Evolutionary conservation across 2,797 vertebrate genomes (phyloP).

Genomic region (Pygocentrus nattereri): DNA sequence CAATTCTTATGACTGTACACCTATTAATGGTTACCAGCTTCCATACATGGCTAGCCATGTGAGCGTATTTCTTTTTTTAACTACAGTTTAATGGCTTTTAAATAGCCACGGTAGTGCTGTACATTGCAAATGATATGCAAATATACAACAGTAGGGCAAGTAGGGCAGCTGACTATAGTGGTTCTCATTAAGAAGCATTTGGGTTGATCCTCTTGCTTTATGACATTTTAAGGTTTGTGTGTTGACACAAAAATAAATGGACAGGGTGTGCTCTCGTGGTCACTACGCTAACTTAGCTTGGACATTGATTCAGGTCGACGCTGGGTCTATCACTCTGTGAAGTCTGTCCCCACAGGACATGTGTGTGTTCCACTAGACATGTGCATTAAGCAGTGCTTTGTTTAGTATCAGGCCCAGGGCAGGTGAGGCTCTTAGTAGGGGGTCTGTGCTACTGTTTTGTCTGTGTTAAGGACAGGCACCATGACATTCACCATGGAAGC

Average conservation of each 20-base stretch:
- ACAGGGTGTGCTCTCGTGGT: neutral
- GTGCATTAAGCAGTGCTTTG: conserved; percentile 9
- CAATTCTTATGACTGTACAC: too few relatives aligned
- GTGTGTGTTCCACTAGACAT: neutral
- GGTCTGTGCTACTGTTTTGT: conserved; percentile 5
- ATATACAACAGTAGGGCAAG: neutral
- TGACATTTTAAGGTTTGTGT: conserved; percentile 12
- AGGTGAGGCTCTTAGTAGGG: conserved; percentile 1
- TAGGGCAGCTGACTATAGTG: neutral
- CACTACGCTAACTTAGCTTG: conserved; percentile 11
- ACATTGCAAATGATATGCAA: too few relatives aligned
- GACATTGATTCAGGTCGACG: conserved; percentile 24
- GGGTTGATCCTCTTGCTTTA: neutral
- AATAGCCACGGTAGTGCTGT: too few relatives aligned
- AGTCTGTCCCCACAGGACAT: conserved; percentile 7
- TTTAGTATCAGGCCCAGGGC: conserved; percentile 9
- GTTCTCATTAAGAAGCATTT: neutral
- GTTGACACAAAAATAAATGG: neutral
- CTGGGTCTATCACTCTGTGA: conserved; percentile 17
- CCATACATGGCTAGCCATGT: too few relatives aligned
- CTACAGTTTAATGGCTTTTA: too few relatives aligned
- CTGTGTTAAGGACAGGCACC: neutral
- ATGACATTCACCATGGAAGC: conserved; percentile 25
- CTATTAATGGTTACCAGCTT: too few relatives aligned
- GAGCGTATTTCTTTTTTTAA: too few relatives aligned